Base-by-base conservation (phyloP, 2,113 vertebrate species). In the Cervus canadensis region DNA sequence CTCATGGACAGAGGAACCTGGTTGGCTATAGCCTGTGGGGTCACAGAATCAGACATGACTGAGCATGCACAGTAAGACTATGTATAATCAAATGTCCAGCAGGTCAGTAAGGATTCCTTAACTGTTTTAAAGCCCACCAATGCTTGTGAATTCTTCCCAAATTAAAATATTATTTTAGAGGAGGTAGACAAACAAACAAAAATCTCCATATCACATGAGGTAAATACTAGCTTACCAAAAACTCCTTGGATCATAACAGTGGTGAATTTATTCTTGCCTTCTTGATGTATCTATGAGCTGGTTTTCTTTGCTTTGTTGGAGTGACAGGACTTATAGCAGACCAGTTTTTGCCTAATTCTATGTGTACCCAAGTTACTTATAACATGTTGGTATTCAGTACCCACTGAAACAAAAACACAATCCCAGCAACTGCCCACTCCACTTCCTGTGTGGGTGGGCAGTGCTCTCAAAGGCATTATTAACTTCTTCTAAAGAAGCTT, bases 321-420 rank as follows among this genome's bases (percentile, higher is more conserved):
- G 56, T 59, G 81, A 6, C 52, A 93, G 25, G 30, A 54, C 40
- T 96, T 84, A 94, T 76, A 96, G 59, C 59, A 78, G 67, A 59
- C 87, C 25, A 28, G 14, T 30, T 88, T 87, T 92, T 96, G 57
- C 67, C 43, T 71, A 45, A 33, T 67, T 95, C 81, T 91, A 0
- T 90, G 56, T 91, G 50, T 57, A 56, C 43, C 45, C 92, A 87
- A 91, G 89, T 43, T 84, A 30, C 78, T 76, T 95, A 83, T 36
- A 84, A 54, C 81, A 7, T 64, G 40, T 96, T 97, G 78, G 45
- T 87, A 71, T 96, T 96, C 52, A 97, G 23, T 79, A 79, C 78
- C 67, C 71, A 21, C 91, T 89, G 52, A 92, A 95, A 94, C 85
- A 96, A 92, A 98, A 89, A 91, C 67, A 74, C 95, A 95, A 89